phyloP scores from a whole-genome alignment of 2,888 invertebrate genomes.

The Macrophya alboannulata region DNA sequence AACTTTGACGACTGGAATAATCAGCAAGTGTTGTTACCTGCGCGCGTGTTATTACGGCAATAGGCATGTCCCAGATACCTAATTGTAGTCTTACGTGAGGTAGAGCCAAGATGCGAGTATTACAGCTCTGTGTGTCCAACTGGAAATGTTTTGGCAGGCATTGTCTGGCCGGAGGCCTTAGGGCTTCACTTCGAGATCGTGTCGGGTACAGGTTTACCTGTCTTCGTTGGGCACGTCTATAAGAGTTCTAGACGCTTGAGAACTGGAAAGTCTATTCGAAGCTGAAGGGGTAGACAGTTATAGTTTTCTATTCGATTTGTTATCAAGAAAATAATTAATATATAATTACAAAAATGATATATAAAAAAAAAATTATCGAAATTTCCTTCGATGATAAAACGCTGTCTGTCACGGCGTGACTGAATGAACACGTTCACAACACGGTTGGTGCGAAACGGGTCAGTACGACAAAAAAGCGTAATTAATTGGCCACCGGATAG shows the following conservation, averaged over 20 bases:
- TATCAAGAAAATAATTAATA: too few species aligned
- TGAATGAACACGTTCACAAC: conserved; percentile 7
- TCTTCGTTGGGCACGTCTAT: background rate
- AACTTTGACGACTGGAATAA: conserved; percentile 20
- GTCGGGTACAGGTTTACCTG: conserved; percentile 8
- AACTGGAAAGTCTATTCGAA: background rate
- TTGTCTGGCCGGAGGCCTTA: conserved; percentile 18
- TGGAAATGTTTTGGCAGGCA: conserved; percentile 38
- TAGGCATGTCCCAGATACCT: conserved; percentile 39
- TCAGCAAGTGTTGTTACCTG: conserved; percentile 42
- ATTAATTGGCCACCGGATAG: conserved; percentile 48
- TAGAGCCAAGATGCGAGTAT: conserved; percentile 16
- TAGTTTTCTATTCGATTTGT: background rate
- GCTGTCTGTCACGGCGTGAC: background rate
- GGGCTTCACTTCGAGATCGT: conserved; percentile 16
- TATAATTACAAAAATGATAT: too few species aligned
- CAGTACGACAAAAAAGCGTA: conserved; percentile 46
- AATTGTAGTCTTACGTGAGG: conserved; percentile 28
- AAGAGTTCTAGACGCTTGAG: background rate
- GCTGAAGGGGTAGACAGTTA: background rate
- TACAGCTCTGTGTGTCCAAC: conserved; percentile 18
- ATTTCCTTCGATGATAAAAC: background rate
- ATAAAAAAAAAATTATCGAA: background rate
- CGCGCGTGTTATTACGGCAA: conserved; percentile 37
- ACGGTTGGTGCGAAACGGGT: conserved; percentile 47